Evolutionary conservation across 2,113 vertebrate species (phyloP).

Genomic region (Spheniscus mendiculus): DNA sequence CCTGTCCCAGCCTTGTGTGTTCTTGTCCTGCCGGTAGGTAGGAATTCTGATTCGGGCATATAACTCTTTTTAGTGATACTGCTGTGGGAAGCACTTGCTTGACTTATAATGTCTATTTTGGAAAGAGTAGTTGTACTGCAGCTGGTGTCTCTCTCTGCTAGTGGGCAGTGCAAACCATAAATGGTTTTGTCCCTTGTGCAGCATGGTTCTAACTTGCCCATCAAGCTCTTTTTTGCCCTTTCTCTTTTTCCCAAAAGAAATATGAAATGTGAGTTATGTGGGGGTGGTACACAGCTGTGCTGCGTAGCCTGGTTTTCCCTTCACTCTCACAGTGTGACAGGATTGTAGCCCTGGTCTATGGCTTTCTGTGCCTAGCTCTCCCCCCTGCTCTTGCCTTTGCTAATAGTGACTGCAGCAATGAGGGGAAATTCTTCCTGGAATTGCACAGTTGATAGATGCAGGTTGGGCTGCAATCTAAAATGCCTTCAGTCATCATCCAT

Average conservation of each 20-base stretch:
- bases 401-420: fast-evolving
- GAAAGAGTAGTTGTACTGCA: neutral
- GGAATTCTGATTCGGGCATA: neutral
- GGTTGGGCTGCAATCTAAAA: neutral
- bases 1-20: neutral
- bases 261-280: neutral
- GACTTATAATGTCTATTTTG: neutral
- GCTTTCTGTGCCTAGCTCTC: neutral
- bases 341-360: neutral
- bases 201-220: neutral
- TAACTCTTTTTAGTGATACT: fast-evolving
- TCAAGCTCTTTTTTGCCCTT: neutral
- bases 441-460: neutral
- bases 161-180: fast-evolving
- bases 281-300: neutral
- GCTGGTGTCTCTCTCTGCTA: neutral
- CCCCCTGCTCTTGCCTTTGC: neutral
- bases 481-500: neutral
- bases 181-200: neutral
- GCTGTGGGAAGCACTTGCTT: neutral
- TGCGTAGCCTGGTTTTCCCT: neutral
- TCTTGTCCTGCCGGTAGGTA: fast-evolving
- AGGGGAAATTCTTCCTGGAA: neutral
- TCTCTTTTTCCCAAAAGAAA: neutral
- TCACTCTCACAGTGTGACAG: fast-evolving